Conservation (phyloP, 2,888 invertebrate genomes). For the Disparrhopalites patrizii region DNA sequence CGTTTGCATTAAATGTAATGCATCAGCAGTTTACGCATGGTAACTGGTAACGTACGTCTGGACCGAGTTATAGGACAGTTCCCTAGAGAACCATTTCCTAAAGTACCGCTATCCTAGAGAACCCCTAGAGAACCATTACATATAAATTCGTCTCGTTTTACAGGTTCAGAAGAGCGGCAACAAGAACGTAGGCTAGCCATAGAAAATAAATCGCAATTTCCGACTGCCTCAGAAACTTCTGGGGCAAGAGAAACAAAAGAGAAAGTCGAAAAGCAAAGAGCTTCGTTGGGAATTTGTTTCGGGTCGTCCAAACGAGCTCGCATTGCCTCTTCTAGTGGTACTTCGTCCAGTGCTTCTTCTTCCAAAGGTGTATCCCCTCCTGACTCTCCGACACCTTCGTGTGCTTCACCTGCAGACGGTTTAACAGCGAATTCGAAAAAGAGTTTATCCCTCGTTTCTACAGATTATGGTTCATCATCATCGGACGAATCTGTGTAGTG, state of each 20-base stretch:
- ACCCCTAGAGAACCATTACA: too few species aligned
- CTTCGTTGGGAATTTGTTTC: slow-evolving; percentile 28
- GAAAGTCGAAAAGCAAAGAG: slow-evolving; percentile 24
- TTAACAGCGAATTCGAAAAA: neutral
- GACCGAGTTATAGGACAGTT: too few species aligned
- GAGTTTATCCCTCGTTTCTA: slow-evolving; percentile 25
- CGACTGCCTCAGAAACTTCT: slow-evolving; percentile 19
- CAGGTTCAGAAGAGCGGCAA: slow-evolving; percentile 47
- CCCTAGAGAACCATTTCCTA: too few species aligned
- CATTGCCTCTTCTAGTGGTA: neutral
- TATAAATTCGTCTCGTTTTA: neutral
- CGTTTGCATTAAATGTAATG: neutral
- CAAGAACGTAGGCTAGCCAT: slow-evolving; percentile 39
- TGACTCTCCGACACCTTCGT: neutral
- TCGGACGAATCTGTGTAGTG: neutral
- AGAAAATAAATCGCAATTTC: slow-evolving; percentile 43
- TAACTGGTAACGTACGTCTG: too few species aligned
- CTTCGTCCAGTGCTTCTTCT: neutral
- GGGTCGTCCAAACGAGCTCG: neutral
- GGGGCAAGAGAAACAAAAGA: neutral
- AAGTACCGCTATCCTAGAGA: too few species aligned
- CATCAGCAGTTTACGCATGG: neutral
- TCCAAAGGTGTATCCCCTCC: neutral
- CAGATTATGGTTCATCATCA: slow-evolving; percentile 24
- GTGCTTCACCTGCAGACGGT: neutral